Conservation (phyloP, 2,113 vertebrate species). For the Nymphicus hollandicus region DNA sequence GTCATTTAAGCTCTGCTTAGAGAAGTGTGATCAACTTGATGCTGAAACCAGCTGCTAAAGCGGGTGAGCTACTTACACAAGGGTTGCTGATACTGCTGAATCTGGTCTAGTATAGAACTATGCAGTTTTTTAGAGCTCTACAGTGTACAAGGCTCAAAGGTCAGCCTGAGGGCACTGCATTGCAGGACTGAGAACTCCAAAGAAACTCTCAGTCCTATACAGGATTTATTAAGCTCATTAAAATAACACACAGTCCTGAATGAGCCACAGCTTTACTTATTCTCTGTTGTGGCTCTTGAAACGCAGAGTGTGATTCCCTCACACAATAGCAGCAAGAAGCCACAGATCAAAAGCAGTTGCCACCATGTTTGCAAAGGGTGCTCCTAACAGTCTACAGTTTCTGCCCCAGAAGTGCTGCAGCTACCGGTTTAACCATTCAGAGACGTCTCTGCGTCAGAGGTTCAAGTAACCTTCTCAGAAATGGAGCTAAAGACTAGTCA, state of each 20-base stretch:
- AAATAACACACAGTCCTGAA: conserved; percentile 52
- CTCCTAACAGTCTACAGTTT: not conserved
- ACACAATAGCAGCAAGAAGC: conserved; percentile 40
- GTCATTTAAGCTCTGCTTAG: not conserved
- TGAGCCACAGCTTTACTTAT: conserved; percentile 44
- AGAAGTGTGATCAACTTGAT: not conserved
- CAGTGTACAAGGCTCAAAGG: not conserved
- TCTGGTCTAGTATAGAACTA: not conserved
- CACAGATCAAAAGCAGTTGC: conserved; percentile 54
- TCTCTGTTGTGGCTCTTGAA: conserved; percentile 45
- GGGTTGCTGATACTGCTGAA: conserved; percentile 15
- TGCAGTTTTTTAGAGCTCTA: conserved; percentile 7
- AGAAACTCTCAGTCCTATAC: conserved; percentile 21
- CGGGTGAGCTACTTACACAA: not conserved
- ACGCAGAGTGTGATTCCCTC: conserved; percentile 29
- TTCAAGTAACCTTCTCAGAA: conserved; percentile 26
- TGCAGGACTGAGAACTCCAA: not conserved
- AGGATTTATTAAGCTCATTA: conserved; percentile 58
- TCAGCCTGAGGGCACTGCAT: not conserved
- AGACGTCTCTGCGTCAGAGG: conserved; percentile 16
- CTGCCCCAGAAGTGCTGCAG: conserved; percentile 2
- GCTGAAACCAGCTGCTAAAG: not conserved
- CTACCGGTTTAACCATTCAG: not conserved
- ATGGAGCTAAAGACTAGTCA: not conserved
- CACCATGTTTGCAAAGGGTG: not conserved